Base-by-base conservation (phyloP, 2,888 invertebrate species). In the Tipula confusa region DNA sequence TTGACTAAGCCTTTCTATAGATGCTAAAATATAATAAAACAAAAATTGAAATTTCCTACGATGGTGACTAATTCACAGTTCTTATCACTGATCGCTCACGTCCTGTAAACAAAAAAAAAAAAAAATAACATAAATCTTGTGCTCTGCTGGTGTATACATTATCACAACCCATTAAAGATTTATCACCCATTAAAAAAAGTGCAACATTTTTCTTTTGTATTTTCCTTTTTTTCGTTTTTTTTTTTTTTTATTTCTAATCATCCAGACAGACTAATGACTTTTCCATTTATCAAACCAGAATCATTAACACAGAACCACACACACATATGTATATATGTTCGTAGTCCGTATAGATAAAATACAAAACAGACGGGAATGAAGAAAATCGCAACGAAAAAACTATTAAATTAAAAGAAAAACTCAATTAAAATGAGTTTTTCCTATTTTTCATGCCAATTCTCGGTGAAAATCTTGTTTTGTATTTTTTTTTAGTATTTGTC, bases 251-350 rank as follows among this genome's bases (percentile, higher is more conserved):
- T 24, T 64, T 64, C 64, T 64, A 64, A 64, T 64, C 64, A 64
- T 64, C 64, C 64, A 64, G 64, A 64, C 64, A 64, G 64, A 64
- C 64, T 64, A 64, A 64, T 64, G 64, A 64, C 64, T 64, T 64
- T 64, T 9, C 64, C 64, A 64, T 64, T 64, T 64, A 64, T 64
- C 64, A 64, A 64, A 64, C 64, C 64, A 64, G 24, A 64, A 64
- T 64, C 18, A 64, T 64, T 64, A 64, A 64, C 24, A 7, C 9
- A 64, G 24, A 9, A 24, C 24, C 64, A n/a, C 64, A 64, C 24
- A 64, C 24, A 64, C 15, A 48, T 15, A 15, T 18, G 18, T 6
- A 48, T 1, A 48, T 18, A 48, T 24, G 24, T 11, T 24, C 64
- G 64, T 24, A n/a, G n/a, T n/a, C n/a, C n/a, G n/a, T n/a, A 15